Percentiles rank a stretch among this genome's conserved stretches.
Evolutionary conservation across 2,888 invertebrate genomes (phyloP).

Genomic region (Sabatieria punctata): DNA sequence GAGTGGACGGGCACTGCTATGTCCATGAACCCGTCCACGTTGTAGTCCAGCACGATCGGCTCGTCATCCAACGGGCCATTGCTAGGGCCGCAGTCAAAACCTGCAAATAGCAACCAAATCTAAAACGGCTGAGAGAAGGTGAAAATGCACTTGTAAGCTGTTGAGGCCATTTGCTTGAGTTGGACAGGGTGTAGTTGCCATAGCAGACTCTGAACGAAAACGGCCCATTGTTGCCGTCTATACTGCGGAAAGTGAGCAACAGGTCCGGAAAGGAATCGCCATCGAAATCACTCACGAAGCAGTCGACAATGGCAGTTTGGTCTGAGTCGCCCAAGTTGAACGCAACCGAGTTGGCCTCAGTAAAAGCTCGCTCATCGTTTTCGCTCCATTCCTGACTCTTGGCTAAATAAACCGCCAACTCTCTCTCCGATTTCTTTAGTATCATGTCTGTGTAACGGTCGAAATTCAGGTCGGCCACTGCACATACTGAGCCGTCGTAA

Average conservation of each 20-base stretch:
- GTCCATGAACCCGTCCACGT: background rate
- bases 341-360: too few relatives aligned
- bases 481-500: background rate
- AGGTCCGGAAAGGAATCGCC: slow-evolving; percentile 9
- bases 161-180: too few relatives aligned
- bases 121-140: too few relatives aligned
- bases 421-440: background rate
- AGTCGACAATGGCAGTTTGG: slow-evolving; percentile 7
- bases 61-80: too few relatives aligned
- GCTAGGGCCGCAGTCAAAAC: too few relatives aligned
- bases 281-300: slow-evolving; percentile 6
- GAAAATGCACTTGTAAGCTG: too few relatives aligned
- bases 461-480: slow-evolving; percentile 2
- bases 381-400: too few relatives aligned
- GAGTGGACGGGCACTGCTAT: background rate
- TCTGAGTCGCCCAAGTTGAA: too few relatives aligned
- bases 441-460: slow-evolving; percentile 4
- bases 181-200: background rate
- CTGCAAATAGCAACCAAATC: too few relatives aligned
- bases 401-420: too few relatives aligned
- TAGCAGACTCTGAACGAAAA: background rate
- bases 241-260: background rate
- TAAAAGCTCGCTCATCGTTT: too few relatives aligned
- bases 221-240: background rate
- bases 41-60: background rate